These are phyloP conservation scores for Laticauda colubrina DNA, from an alignment of 2,113 vertebrate species.

Conservation along the genomic window DNA sequence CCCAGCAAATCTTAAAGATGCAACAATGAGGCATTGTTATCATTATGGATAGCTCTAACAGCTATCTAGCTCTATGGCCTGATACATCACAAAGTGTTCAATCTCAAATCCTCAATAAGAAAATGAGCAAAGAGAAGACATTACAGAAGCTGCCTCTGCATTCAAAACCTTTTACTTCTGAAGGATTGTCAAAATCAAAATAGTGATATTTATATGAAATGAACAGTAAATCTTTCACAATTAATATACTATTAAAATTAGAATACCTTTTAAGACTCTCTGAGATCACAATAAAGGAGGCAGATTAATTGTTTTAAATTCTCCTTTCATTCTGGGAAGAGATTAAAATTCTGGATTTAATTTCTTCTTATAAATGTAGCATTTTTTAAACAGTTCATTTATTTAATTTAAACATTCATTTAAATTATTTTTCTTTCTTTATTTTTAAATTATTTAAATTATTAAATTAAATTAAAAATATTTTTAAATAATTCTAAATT, in stretches of 20 bases:
- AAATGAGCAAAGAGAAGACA: not conserved
- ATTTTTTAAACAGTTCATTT: not conserved
- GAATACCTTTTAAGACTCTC: not conserved
- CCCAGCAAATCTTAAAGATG: not conserved
- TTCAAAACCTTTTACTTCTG: not conserved
- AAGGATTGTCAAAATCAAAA: not conserved
- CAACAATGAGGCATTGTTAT: not conserved
- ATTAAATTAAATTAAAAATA: too few relatives aligned
- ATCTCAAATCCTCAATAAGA: not conserved
- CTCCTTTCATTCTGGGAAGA: not conserved
- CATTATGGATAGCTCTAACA: not conserved
- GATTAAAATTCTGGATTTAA: not conserved
- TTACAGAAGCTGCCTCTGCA: not conserved
- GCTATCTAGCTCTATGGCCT: not conserved
- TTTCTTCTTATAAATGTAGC: not conserved
- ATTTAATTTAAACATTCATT: too few relatives aligned
- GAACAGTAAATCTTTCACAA: not conserved
- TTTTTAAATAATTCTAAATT: too few relatives aligned
- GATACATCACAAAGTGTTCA: not conserved
- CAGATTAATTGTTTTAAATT: not conserved
- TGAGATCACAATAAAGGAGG: not conserved
- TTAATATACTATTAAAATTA: not conserved
- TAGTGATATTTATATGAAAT: not conserved
- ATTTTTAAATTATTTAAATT: too few relatives aligned
- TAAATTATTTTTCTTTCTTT: not conserved